Evolutionary conservation across 2,797 vertebrate species (phyloP).

Genomic region (Acanthurus leucopareius): DNA sequence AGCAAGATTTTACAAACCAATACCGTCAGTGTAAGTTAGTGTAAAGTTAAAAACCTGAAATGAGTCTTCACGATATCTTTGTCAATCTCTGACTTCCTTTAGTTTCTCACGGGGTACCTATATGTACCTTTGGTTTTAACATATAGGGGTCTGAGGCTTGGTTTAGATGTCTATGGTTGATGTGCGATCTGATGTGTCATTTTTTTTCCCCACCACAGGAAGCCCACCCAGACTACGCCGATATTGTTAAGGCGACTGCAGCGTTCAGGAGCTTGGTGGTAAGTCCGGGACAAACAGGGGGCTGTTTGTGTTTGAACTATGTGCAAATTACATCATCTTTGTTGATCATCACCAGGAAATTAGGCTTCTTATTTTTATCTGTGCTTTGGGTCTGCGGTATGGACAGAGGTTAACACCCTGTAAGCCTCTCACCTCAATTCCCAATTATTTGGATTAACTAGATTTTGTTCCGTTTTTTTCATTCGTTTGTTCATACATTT

Average conservation of each 20-base stretch:
- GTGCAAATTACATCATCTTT: neutral
- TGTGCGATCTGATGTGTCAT: slow-evolving; percentile 15
- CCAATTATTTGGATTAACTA: slow-evolving; percentile 3
- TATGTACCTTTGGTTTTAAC: neutral
- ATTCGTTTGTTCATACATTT: neutral
- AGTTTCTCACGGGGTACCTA: neutral
- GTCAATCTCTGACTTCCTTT: neutral
- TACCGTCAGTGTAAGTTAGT: neutral
- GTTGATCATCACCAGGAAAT: neutral
- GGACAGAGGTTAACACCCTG: neutral
- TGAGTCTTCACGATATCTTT: neutral
- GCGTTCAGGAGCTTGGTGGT: slow-evolving; percentile 95
- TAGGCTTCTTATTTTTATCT: neutral
- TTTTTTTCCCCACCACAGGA: slow-evolving; percentile 84
- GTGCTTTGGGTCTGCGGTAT: too few relatives aligned
- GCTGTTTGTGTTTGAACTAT: neutral
- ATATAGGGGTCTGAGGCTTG: neutral
- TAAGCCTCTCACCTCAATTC: slow-evolving; percentile 2
- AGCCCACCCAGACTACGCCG: slow-evolving; percentile 93
- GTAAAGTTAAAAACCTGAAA: neutral
- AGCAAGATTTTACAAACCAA: neutral
- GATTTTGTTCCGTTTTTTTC: neutral
- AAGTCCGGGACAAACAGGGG: slow-evolving; percentile 50
- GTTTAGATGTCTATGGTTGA: neutral
- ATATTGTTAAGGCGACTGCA: slow-evolving; percentile 90